Percentiles rank a stretch among this genome's conserved stretches.
phyloP scores from a whole-genome alignment of 2,888 invertebrate genomes.

The Diplolepis rosae region DNA sequence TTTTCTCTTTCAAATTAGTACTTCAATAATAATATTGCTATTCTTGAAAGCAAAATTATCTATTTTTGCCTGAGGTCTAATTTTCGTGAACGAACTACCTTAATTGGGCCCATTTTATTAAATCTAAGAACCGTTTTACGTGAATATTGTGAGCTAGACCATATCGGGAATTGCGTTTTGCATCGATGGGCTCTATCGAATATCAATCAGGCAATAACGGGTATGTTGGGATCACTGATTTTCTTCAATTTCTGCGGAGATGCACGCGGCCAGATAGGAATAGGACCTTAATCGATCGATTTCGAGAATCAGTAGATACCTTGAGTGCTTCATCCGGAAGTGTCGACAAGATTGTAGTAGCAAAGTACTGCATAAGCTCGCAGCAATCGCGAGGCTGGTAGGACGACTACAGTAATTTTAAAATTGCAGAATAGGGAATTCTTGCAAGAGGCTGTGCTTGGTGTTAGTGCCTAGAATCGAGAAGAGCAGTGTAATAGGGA shows the following conservation, averaged over 20 bases:
- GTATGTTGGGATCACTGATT: constrained; percentile 18
- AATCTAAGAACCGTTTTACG: neutral
- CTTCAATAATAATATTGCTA: too few species aligned
- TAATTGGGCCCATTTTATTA: constrained; percentile 1
- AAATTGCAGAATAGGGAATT: constrained; percentile 30
- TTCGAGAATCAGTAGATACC: constrained; percentile 15
- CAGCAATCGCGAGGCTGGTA: neutral
- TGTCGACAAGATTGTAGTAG: constrained; percentile 28
- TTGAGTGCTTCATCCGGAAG: constrained; percentile 27
- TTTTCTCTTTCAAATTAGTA: too few species aligned
- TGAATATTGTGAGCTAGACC: constrained; percentile 2
- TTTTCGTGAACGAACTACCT: too few species aligned
- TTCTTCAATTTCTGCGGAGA: constrained; percentile 10
- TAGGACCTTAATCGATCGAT: constrained; percentile 15
- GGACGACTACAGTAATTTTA: constrained; percentile 23
- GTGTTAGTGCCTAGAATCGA: constrained; percentile 24
- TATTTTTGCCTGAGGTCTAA: too few species aligned
- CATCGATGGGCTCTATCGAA: constrained; percentile 24
- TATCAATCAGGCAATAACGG: constrained; percentile 28
- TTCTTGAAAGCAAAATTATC: too few species aligned
- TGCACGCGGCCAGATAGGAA: constrained; percentile 17
- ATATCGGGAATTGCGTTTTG: constrained; percentile 10
- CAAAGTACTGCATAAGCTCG: constrained; percentile 13
- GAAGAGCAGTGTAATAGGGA: constrained; percentile 43
- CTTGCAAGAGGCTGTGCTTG: neutral